Evolutionary conservation across 2,888 invertebrate genomes (phyloP).

Genomic region (Megamerina dolium): DNA sequence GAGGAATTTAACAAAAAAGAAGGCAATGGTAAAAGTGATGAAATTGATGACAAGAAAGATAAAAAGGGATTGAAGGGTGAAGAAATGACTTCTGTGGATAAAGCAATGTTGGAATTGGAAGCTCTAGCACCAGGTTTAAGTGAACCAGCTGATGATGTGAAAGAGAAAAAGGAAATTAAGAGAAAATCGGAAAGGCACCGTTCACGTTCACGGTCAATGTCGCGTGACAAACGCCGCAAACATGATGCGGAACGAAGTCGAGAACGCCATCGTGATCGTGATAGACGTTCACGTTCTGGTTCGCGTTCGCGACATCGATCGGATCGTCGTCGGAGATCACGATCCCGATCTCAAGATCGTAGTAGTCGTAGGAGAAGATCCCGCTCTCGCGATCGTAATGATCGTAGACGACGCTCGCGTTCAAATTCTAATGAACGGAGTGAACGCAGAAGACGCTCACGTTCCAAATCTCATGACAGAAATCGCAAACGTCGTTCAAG

Average conservation of each 20-base stretch:
- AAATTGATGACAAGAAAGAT: background rate
- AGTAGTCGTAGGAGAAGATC: slow-evolving; percentile 29
- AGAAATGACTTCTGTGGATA: slow-evolving; percentile 55
- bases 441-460: slow-evolving; percentile 25
- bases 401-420: slow-evolving; percentile 21
- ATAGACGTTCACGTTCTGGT: slow-evolving; percentile 25
- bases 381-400: slow-evolving; percentile 26
- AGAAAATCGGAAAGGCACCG: slow-evolving; percentile 26
- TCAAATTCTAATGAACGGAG: slow-evolving; percentile 25
- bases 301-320: slow-evolving; percentile 19
- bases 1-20: slow-evolving; percentile 49
- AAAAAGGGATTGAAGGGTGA: slow-evolving; percentile 4
- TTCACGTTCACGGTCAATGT: slow-evolving; percentile 17
- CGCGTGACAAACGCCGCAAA: slow-evolving; percentile 18
- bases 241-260: slow-evolving; percentile 20
- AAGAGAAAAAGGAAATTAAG: slow-evolving; percentile 31
- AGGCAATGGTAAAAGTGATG: slow-evolving; percentile 9
- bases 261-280: slow-evolving; percentile 28
- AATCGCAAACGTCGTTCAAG: slow-evolving; percentile 29
- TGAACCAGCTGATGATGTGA: slow-evolving; percentile 22
- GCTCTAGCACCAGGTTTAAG: slow-evolving; percentile 68
- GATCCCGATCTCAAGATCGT: slow-evolving; percentile 31
- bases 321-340: slow-evolving; percentile 28
- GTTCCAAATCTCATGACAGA: slow-evolving; percentile 15
- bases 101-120: slow-evolving; percentile 80